phyloP scores from a whole-genome alignment of 2,888 invertebrate species.

The Amiota communis region DNA sequence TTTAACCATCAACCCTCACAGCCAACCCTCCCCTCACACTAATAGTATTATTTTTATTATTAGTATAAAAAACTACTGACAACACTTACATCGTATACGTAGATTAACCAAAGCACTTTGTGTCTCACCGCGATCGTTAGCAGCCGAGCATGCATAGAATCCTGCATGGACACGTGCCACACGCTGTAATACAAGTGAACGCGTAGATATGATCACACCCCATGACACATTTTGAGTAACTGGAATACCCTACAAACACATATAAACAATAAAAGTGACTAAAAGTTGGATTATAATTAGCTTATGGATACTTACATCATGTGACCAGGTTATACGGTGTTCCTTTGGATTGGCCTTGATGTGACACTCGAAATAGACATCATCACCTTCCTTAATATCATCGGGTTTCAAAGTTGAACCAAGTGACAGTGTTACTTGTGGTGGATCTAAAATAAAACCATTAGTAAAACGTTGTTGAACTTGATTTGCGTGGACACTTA shows the following conservation, averaged over 20 bases:
- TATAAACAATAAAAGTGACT: conserved; percentile 36
- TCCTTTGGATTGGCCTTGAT: conserved; percentile 84
- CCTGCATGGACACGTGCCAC: conserved; percentile 88
- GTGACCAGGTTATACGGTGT: conserved; percentile 84
- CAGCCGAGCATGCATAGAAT: conserved; percentile 87
- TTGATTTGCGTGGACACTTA: background rate
- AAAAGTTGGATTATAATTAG: conserved; percentile 35
- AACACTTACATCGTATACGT: conserved; percentile 86
- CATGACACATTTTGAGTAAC: conserved; percentile 87
- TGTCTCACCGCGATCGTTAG: conserved; percentile 87
- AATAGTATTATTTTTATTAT: conserved; percentile 12
- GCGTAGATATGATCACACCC: conserved; percentile 90
- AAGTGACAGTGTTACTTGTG: conserved; percentile 81
- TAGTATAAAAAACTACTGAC: conserved; percentile 26
- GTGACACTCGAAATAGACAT: conserved; percentile 87
- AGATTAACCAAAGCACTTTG: conserved; percentile 84
- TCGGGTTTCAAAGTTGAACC: conserved; percentile 84
- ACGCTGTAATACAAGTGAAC: conserved; percentile 89
- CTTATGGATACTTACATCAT: conserved; percentile 78
- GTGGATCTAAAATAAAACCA: conserved; percentile 77
- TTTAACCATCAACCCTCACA: background rate
- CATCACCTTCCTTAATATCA: conserved; percentile 86
- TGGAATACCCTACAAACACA: conserved; percentile 77
- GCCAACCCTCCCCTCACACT: background rate
- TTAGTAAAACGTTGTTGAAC: background rate